Percentiles rank a stretch among this genome's conserved stretches.
These are phyloP conservation scores for Xiphophorus hellerii DNA, from an alignment of 2,113 vertebrate species.

Conservation along the genomic window DNA sequence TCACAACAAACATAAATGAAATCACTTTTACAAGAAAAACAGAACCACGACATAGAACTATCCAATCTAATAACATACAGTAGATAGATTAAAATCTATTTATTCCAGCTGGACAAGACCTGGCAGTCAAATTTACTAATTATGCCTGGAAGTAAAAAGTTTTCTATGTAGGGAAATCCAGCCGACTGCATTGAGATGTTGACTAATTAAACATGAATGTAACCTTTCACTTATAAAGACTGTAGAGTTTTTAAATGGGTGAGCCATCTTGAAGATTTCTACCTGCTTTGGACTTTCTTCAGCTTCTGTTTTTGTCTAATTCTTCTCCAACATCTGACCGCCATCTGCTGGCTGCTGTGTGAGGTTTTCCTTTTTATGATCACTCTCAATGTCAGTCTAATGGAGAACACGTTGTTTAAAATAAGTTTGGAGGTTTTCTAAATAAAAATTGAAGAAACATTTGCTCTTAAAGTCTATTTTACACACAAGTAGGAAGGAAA, in stretches of 20 bases:
- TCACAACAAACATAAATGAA: background rate
- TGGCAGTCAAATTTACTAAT: too few species aligned
- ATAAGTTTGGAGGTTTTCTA: too few species aligned
- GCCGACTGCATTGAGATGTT: too few species aligned
- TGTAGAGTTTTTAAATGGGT: background rate
- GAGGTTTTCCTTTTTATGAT: background rate
- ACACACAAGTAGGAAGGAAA: too few species aligned
- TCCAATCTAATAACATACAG: background rate
- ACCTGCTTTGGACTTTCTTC: background rate
- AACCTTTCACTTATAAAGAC: background rate
- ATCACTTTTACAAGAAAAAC: background rate
- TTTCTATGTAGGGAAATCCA: too few species aligned
- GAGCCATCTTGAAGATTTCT: background rate
- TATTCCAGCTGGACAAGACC: background rate
- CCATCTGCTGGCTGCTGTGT: slow-evolving; percentile 54
- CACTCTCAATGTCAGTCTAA: too few species aligned
- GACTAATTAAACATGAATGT: too few species aligned
- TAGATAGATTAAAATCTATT: background rate
- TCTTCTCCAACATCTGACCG: slow-evolving; percentile 17
- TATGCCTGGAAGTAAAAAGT: too few species aligned
- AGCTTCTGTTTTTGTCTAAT: background rate
- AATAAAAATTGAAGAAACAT: too few species aligned
- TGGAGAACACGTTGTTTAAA: too few species aligned
- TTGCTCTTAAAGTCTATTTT: too few species aligned
- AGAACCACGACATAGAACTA: background rate